phyloP scores from a whole-genome alignment of 2,113 vertebrate genomes.

The Progne subis region DNA sequence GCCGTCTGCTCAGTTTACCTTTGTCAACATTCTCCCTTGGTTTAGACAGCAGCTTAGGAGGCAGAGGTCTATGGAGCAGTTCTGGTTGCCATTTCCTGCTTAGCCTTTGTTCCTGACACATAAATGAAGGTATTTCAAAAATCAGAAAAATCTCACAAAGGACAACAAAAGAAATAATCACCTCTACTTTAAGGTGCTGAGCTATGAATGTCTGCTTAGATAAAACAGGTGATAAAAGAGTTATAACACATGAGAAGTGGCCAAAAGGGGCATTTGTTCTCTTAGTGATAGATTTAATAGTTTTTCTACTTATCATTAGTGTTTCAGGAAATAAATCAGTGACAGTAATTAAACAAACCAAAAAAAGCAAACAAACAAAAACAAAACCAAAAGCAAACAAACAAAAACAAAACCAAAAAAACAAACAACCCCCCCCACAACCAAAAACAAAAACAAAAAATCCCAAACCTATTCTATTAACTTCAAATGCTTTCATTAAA shows the following conservation, averaged over 20 bases:
- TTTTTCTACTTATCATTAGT: neutral
- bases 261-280: neutral
- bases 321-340: neutral
- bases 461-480: neutral
- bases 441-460: neutral
- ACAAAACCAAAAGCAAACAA: too few species aligned
- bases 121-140: neutral
- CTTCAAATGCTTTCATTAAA: neutral
- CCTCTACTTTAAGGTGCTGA: neutral
- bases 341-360: neutral
- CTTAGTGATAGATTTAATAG: neutral
- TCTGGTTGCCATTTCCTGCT: conserved; percentile 12
- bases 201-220: neutral
- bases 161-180: neutral
- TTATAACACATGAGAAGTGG: neutral
- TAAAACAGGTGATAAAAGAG: neutral
- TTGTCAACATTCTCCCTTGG: neutral
- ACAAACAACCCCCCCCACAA: too few species aligned
- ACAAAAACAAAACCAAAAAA: too few species aligned
- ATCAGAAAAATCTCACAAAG: neutral
- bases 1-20: conserved; percentile 13
- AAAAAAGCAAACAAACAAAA: too few species aligned
- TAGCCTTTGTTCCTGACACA: neutral
- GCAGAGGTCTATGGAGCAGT: conserved; percentile 27
- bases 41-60: neutral